Evolutionary conservation across 2,113 vertebrate species (phyloP), one percentile per base, ranked within the genome.

Genomic region (Cyanoramphus novaezelandiae): DNA sequence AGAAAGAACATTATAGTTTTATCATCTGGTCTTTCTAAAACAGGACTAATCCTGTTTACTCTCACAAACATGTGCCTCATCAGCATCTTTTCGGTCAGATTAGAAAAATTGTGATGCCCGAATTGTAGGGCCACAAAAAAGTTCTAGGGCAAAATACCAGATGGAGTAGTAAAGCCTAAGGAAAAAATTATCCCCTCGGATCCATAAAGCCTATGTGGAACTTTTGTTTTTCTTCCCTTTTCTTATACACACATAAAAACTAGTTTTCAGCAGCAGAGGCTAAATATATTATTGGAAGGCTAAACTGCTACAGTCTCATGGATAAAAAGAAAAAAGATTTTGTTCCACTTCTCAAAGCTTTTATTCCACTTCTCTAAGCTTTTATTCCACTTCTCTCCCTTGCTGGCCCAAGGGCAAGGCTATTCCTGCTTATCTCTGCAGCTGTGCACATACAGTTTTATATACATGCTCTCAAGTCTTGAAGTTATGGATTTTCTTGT

Each of bases 21-120:
- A 62, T 96, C 93, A 89, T 82, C 69, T 43, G 29, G n/a, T 29
- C 31, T 85, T 95, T 93, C 65, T 91, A 92, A 95, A 52, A 57
- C 64, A 88, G 76, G 57, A 16, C 10, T 84, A 78, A 77, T 62
- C 37, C 64, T 84, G 11, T 82, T 86, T 92, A 37, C 44, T 84
- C n/a, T 72, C 83, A 82, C 39, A 93, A 94, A 87, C 37, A 17
- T 46, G 6, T 74, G 60, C 68, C 52, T 84, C 82, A 84, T 92
- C 86, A 95, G 55, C 69, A 82, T 87, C 49, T 92, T 92, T 91
- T 49, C 5, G 44, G 29, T n/a, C 62, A 84, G 57, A 86, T 69
- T 79, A 72, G 41, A 82, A 57, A 82, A 84, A 23, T 2, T 62
- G 49, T 41, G n/a, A 76, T 86, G 35, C 9, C 23, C 35, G 78